A percentile compares a stretch with the other conserved stretches of the same genome.
phyloP scores from a whole-genome alignment of 1,140 invertebrate genomes.

The Plutomurus gul region DNA sequence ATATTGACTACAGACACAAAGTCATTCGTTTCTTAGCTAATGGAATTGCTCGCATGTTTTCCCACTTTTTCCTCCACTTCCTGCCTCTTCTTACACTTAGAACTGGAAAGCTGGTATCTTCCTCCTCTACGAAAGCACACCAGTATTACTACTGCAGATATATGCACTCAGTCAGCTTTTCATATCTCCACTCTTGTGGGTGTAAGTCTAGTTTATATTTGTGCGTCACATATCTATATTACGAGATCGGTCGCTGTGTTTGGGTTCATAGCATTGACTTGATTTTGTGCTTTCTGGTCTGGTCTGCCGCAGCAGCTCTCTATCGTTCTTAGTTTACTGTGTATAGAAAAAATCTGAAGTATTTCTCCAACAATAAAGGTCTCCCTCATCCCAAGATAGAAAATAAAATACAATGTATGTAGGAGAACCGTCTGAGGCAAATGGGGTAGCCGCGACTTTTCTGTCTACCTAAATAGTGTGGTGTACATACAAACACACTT shows the following conservation, averaged over 20 bases:
- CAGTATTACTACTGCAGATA: not conserved
- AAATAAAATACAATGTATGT: too few relatives aligned
- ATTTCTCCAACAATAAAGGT: not conserved
- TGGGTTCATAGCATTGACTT: too few relatives aligned
- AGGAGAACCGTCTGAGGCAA: too few relatives aligned
- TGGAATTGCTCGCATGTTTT: conserved; percentile 48
- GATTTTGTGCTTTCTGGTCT: not conserved
- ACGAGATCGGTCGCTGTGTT: too few relatives aligned
- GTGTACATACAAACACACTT: too few relatives aligned
- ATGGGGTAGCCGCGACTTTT: not conserved
- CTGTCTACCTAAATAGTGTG: too few relatives aligned
- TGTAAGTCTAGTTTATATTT: too few relatives aligned
- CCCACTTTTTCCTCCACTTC: conserved; percentile 45
- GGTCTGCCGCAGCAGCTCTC: not conserved
- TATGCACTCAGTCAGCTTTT: too few relatives aligned
- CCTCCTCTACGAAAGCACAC: not conserved
- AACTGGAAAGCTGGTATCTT: not conserved
- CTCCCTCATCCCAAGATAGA: not conserved
- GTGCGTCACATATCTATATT: too few relatives aligned
- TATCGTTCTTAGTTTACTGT: not conserved
- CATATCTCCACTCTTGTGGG: too few relatives aligned
- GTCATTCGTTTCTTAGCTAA: conserved; percentile 41
- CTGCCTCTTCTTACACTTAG: conserved; percentile 16
- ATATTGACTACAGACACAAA: conserved; percentile 25
- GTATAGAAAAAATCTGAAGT: not conserved